Conservation (phyloP, 2,888 invertebrate genomes). For the Lycocerus yunnanus region DNA sequence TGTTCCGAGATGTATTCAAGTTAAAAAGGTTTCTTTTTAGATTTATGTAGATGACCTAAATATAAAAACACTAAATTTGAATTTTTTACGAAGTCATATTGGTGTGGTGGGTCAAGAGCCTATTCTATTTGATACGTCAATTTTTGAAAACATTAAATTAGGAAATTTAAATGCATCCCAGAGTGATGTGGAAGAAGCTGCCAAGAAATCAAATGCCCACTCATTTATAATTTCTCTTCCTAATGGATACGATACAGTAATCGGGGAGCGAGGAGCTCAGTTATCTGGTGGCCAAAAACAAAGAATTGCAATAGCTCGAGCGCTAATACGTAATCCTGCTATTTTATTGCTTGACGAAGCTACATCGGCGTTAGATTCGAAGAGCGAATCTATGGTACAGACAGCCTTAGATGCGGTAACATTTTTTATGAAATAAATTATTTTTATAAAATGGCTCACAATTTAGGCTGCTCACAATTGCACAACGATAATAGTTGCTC, state of each 20-base stretch:
- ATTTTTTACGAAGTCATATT: slow-evolving; percentile 78
- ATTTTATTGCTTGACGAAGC: slow-evolving; percentile 83
- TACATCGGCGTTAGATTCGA: slow-evolving; percentile 68
- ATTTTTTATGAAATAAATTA: slow-evolving; percentile 62
- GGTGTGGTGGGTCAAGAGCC: slow-evolving; percentile 94
- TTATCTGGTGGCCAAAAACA: slow-evolving; percentile 88
- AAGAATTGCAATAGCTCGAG: slow-evolving; percentile 85
- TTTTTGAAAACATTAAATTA: slow-evolving; percentile 90
- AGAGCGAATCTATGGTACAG: too few relatives aligned
- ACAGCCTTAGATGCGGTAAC: slow-evolving; percentile 72
- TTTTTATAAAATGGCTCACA: slow-evolving; percentile 58
- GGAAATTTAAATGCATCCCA: slow-evolving; percentile 71
- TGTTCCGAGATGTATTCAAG: slow-evolving; percentile 64
- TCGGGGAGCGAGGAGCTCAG: slow-evolving; percentile 59
- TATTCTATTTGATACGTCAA: slow-evolving; percentile 83
- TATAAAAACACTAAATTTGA: slow-evolving; percentile 74
- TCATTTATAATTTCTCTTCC: slow-evolving; percentile 80
- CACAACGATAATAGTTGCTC: too few relatives aligned
- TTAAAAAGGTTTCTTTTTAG: slow-evolving; percentile 49
- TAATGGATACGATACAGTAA: slow-evolving; percentile 54
- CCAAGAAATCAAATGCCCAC: slow-evolving; percentile 86
- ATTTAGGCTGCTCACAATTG: neutral
- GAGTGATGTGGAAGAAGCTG: slow-evolving; percentile 77
- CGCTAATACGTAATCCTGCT: slow-evolving; percentile 77
- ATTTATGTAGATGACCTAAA: slow-evolving; percentile 69